Conservation (phyloP, 1,140 invertebrate species). For the Ephestia elutella region DNA sequence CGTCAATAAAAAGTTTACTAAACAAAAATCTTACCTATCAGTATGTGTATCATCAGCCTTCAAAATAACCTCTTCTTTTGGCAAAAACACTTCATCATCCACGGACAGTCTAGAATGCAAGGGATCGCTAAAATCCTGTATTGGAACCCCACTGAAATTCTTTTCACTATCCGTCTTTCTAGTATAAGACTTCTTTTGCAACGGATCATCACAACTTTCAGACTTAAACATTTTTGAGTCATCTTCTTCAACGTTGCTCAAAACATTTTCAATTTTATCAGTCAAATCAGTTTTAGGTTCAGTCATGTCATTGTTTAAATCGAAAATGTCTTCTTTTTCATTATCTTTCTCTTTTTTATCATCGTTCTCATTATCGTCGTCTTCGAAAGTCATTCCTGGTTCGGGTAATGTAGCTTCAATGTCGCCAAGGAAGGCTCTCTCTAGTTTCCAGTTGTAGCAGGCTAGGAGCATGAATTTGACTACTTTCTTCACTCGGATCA, state of each 20-base stretch:
- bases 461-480: conserved; percentile 88
- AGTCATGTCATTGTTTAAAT: conserved; percentile 5
- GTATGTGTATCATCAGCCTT: conserved; percentile 49
- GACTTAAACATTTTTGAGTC: conserved; percentile 6
- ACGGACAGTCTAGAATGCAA: conserved; percentile 79
- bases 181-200: conserved; percentile 32
- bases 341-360: conserved; percentile 9
- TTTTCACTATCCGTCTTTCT: conserved; percentile 61
- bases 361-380: conserved; percentile 25
- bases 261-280: conserved; percentile 9
- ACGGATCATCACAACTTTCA: conserved; percentile 28
- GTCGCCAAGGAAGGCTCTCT: conserved; percentile 93
- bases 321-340: conserved; percentile 6
- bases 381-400: conserved; percentile 48
- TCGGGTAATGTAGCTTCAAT: conserved; percentile 82
- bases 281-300: neutral
- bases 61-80: conserved; percentile 49
- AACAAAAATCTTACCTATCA: conserved; percentile 40
- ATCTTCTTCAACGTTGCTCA: conserved; percentile 17
- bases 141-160: conserved; percentile 63
- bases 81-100: conserved; percentile 73
- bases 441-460: conserved; percentile 93
- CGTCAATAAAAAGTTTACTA: too few species aligned
- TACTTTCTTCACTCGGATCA: conserved; percentile 88
- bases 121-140: conserved; percentile 84